A percentile compares a stretch with the other conserved stretches of the same genome.
Evolutionary conservation across 2,888 invertebrate genomes (phyloP).

Genomic region (Bombyx huttoni): DNA sequence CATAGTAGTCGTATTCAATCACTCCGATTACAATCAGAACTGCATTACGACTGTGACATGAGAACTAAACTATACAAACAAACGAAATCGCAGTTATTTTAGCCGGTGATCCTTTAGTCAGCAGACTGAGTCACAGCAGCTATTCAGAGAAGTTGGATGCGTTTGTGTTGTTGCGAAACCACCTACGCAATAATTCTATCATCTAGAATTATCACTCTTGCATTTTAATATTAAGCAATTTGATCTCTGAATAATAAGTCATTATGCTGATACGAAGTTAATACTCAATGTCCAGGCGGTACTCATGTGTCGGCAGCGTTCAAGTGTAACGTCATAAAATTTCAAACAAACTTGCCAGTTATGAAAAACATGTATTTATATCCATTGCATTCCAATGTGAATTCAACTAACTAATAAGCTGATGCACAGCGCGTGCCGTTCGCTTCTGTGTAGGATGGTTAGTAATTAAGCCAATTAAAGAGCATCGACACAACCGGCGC

Average conservation of each 20-base stretch:
- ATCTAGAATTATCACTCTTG: too few species aligned
- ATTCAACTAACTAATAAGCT: neutral
- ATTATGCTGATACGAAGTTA: neutral
- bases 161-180: conserved; percentile 12
- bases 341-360: neutral
- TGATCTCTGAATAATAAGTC: too few species aligned
- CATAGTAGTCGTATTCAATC: too few species aligned
- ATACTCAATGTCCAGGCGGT: neutral
- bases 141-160: conserved; percentile 48
- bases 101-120: conserved; percentile 26
- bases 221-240: too few species aligned
- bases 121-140: conserved; percentile 40
- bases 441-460: conserved; percentile 5
- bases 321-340: neutral
- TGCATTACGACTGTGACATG: neutral
- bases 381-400: neutral
- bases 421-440: neutral
- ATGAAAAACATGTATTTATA: neutral
- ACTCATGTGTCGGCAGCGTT: too few species aligned
- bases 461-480: conserved; percentile 60
- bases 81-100: conserved; percentile 34
- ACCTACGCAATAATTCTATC: too few species aligned
- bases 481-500: conserved; percentile 38
- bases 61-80: conserved; percentile 20
- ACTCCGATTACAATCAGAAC: too few species aligned